phyloP scores from a whole-genome alignment of 2,888 invertebrate species.

The Orgyia antiqua region DNA sequence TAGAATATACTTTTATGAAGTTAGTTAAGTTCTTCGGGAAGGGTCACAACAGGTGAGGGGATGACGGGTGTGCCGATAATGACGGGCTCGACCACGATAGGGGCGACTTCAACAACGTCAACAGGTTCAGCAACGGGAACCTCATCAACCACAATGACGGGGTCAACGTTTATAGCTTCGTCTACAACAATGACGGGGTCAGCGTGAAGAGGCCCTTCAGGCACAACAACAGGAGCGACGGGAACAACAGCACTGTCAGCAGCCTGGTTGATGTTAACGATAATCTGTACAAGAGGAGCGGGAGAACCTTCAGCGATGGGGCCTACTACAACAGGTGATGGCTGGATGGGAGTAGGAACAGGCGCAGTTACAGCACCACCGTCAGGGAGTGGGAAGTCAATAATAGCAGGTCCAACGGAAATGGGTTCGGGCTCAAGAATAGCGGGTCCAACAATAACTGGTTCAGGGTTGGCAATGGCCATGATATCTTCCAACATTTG shows the following conservation, averaged over 20 bases:
- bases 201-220: constrained; percentile 15
- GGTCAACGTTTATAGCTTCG: constrained; percentile 1
- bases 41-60: constrained; percentile 23
- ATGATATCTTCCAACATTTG: constrained; percentile 27
- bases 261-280: constrained; percentile 22
- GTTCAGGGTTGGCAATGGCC: background rate
- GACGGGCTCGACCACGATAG: constrained; percentile 7
- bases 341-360: background rate
- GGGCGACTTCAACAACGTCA: constrained; percentile 5
- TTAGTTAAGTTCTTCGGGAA: constrained; percentile 28
- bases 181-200: constrained; percentile 24
- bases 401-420: constrained; percentile 24
- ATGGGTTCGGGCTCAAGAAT: constrained; percentile 22
- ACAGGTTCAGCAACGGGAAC: constrained; percentile 15
- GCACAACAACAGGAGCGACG: constrained; percentile 14
- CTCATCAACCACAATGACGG: constrained; percentile 6
- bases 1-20: background rate
- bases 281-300: constrained; percentile 29
- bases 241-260: constrained; percentile 11
- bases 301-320: constrained; percentile 6
- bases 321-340: constrained; percentile 6
- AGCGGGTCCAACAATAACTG: background rate
- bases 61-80: constrained; percentile 19
- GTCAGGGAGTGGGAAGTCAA: constrained; percentile 23
- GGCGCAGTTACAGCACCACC: constrained; percentile 8